These are phyloP conservation scores for Parnassius glacialis DNA, from an alignment of 2,888 invertebrate genomes.

Conservation along the genomic window DNA sequence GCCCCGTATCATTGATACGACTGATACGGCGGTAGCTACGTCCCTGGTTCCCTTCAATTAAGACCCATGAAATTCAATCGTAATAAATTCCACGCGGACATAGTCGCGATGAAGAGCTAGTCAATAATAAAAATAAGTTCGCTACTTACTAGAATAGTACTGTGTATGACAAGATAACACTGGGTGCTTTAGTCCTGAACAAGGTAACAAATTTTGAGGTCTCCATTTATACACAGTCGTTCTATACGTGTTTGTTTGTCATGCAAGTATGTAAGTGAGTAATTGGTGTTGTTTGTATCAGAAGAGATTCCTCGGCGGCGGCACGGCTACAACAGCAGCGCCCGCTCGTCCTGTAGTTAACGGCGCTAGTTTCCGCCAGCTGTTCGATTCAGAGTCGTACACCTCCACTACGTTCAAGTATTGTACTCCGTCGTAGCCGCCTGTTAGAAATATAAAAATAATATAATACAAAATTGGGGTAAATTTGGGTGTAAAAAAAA, in stretches of 20 bases:
- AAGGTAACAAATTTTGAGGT: too few relatives aligned
- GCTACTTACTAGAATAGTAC: too few relatives aligned
- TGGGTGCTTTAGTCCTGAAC: too few relatives aligned
- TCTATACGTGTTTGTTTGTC: background rate
- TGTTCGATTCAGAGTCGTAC: conserved; percentile 91
- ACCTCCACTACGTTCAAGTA: conserved; percentile 93
- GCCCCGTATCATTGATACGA: too few relatives aligned
- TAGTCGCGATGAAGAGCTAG: too few relatives aligned
- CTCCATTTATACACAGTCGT: background rate
- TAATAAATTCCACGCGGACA: too few relatives aligned
- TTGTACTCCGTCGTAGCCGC: conserved; percentile 95
- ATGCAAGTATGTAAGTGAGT: conserved; percentile 33
- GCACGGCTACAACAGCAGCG: conserved; percentile 89
- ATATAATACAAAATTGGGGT: background rate
- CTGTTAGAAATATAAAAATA: conserved; percentile 52
- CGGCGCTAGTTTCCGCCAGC: conserved; percentile 89
- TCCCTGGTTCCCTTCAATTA: too few relatives aligned
- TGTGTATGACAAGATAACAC: too few relatives aligned
- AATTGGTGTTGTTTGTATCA: conserved; percentile 50
- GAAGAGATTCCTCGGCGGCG: conserved; percentile 61
- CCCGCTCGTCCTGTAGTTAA: conserved; percentile 93
- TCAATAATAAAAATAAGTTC: too few relatives aligned
- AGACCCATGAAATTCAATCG: too few relatives aligned
- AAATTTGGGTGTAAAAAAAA: background rate
- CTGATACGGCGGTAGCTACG: too few relatives aligned